Base-by-base conservation (phyloP, 1,140 invertebrate genomes). In the Polypedilum vanderplanki region DNA sequence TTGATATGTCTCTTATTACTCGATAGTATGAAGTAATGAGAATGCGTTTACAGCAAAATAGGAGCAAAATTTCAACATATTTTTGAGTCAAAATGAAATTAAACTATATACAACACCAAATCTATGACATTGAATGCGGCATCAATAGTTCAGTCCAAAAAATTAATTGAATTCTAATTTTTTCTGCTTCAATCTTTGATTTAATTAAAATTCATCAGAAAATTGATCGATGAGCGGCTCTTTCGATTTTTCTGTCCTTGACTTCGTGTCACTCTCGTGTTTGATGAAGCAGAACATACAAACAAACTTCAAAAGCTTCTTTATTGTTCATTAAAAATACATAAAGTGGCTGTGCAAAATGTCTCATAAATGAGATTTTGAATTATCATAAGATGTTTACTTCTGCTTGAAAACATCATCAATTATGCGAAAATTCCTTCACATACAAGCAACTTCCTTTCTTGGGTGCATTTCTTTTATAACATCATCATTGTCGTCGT, bases 1-100 rank as follows among this genome's bases (percentile, higher is more conserved):
- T 57, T 57, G 46, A 57, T 57, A 57, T 57, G 46, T 57, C 46
- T 57, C 46, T 57, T 57, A n/a, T 57, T 57, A n/a, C 46, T 15
- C n/a, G n/a, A 33, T 33, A n/a, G n/a, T 12, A n/a, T 57, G 46
- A 4, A 12, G 46, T 57, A 57, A 57, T 57, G 46, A 57, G 12
- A 33, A 33, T 57, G 46, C 46, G 46, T 57, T 57, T 57, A 15
- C 4, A 57, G 46, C 4, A 57, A 57, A 57, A 57, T 57, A 12
- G 15, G 46, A 57, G 46, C 46, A 57, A n/a, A n/a, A 57, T 57
- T 57, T 57, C 46, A 57, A 57, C 46, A 57, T 57, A 0, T n/a
- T 12, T n/a, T 33, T 33, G 24, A 33, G 24, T 1, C 24, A 5
- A 33, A 33, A 33, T 33, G 5, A 33, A 33, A 33, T 33, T n/a